Percentiles rank a stretch among this genome's conserved stretches.
Conservation (phyloP, 2,797 vertebrate species). For the Trematocara caparti region DNA sequence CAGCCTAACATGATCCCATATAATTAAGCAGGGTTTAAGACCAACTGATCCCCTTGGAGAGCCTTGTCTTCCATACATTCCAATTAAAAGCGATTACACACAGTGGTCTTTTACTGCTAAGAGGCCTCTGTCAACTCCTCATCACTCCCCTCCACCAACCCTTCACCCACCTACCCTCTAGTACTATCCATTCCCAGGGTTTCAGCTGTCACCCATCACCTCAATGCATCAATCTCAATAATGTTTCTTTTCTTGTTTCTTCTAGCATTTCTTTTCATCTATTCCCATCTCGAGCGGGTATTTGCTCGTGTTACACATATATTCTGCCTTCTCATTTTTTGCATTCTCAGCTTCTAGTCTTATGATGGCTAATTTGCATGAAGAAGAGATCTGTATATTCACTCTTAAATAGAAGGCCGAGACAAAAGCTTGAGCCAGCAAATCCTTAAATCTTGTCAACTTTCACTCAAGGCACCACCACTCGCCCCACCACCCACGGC, state of each 20-base stretch:
- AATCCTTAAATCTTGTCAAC: constrained; percentile 73
- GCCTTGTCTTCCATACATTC: constrained; percentile 68
- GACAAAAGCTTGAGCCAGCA: constrained; percentile 61
- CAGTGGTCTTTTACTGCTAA: constrained; percentile 57
- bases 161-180: constrained; percentile 9
- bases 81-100: constrained; percentile 69
- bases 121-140: constrained; percentile 61
- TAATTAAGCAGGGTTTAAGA: constrained; percentile 68
- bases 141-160: constrained; percentile 12
- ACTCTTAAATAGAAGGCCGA: constrained; percentile 32
- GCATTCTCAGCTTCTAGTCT: neutral
- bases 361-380: constrained; percentile 38
- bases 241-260: neutral
- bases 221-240: constrained; percentile 55
- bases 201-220: constrained; percentile 58
- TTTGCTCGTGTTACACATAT: constrained; percentile 15
- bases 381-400: constrained; percentile 47
- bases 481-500: constrained; percentile 19
- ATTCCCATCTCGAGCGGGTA: neutral
- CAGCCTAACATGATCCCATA: constrained; percentile 62
- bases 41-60: constrained; percentile 57
- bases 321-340: neutral
- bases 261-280: neutral
- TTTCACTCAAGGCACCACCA: constrained; percentile 47
- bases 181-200: constrained; percentile 61